Percentiles rank a stretch among this genome's conserved stretches.
These are phyloP conservation scores for Eubasilissa regina DNA, from an alignment of 1,140 invertebrate genomes.

Conservation along the genomic window DNA sequence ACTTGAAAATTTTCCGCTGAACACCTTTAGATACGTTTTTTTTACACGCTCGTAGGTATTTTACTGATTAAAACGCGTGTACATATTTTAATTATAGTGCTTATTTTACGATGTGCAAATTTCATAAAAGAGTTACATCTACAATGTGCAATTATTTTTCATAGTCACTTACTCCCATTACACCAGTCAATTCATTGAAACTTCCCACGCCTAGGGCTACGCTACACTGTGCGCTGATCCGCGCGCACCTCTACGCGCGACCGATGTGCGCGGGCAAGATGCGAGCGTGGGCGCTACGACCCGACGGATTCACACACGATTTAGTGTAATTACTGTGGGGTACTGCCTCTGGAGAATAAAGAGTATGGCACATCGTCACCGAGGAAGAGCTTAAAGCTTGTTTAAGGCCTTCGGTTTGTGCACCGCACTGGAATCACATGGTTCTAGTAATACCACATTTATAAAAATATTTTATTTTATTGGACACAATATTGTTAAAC, in stretches of 20 bases:
- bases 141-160: neutral
- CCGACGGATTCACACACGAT: slow-evolving; percentile 55
- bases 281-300: slow-evolving; percentile 50
- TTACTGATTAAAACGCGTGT: too few relatives aligned
- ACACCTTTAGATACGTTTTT: too few relatives aligned
- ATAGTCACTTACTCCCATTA: slow-evolving; percentile 14
- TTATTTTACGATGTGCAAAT: too few relatives aligned
- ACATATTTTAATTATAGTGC: too few relatives aligned
- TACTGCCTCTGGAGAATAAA: slow-evolving; percentile 36
- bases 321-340: slow-evolving; percentile 56
- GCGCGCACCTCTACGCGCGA: neutral
- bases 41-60: too few relatives aligned
- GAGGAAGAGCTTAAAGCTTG: slow-evolving; percentile 14
- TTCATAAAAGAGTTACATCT: too few relatives aligned
- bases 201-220: neutral
- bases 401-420: neutral
- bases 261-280: slow-evolving; percentile 25
- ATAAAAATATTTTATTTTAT: too few relatives aligned
- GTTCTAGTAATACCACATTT: too few relatives aligned
- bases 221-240: neutral
- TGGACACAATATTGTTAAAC: too few relatives aligned
- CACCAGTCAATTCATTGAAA: neutral
- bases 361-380: slow-evolving; percentile 29
- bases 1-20: too few relatives aligned
- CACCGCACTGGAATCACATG: too few relatives aligned